These are phyloP conservation scores for Bucorvus abyssinicus DNA, from an alignment of 2,797 vertebrate genomes.

Conservation along the genomic window DNA sequence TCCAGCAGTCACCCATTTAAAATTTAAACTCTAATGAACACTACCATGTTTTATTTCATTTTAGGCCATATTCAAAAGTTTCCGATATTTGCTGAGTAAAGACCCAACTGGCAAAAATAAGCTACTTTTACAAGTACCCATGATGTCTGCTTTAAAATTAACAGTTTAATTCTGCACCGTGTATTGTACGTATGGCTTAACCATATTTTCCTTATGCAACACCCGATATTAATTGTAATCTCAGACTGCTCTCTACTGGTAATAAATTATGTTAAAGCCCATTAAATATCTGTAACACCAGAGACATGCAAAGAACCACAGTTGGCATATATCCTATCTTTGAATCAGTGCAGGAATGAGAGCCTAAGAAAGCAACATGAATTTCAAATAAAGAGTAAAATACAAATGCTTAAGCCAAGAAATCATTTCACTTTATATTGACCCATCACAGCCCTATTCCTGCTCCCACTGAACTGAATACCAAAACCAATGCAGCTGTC, in stretches of 20 bases:
- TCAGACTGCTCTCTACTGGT: constrained; percentile 78
- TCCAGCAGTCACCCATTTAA: not conserved
- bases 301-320: not conserved
- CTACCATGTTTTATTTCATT: not conserved
- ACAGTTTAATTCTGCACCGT: constrained; percentile 39
- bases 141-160: constrained; percentile 45
- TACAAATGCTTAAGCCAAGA: not conserved
- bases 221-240: constrained; percentile 70
- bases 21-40: not conserved
- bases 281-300: constrained; percentile 32
- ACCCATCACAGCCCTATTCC: not conserved
- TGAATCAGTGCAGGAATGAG: not conserved
- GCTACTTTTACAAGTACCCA: constrained; percentile 44
- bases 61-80: constrained; percentile 27
- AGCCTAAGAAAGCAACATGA: not conserved
- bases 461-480: not conserved
- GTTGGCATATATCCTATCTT: not conserved
- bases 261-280: constrained; percentile 67
- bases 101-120: constrained; percentile 33
- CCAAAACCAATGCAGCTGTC: not conserved
- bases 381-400: not conserved
- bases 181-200: constrained; percentile 24
- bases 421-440: not conserved
- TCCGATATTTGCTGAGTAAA: constrained; percentile 44
- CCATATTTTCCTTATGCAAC: constrained; percentile 37